phyloP scores from a whole-genome alignment of 2,888 invertebrate species.

The Tetranychus truncatus region DNA sequence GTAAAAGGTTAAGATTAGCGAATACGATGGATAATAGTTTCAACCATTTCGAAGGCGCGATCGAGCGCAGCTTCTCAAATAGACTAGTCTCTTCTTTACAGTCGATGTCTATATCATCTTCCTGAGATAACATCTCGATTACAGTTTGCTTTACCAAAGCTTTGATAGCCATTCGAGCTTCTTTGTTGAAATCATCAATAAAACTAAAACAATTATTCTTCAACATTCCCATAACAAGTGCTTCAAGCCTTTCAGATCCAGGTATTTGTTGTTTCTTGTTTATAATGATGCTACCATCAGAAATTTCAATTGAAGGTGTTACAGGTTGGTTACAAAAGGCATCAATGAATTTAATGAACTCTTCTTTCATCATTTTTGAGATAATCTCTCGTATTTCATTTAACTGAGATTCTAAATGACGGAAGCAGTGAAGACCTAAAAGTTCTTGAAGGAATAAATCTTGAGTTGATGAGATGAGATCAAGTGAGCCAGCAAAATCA shows the following conservation, averaged over 20 bases:
- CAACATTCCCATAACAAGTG: conserved; percentile 72
- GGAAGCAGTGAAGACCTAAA: conserved; percentile 75
- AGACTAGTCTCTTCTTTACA: conserved; percentile 31
- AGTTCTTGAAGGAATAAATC: conserved; percentile 75
- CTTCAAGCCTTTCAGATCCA: conserved; percentile 56
- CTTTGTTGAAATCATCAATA: conserved; percentile 49
- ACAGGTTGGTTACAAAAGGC: conserved; percentile 72
- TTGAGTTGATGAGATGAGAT: conserved; percentile 87
- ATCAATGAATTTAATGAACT: conserved; percentile 76
- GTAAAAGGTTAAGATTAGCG: conserved; percentile 45
- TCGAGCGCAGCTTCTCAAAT: conserved; percentile 44
- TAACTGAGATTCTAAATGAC: conserved; percentile 82
- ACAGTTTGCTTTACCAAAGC: conserved; percentile 61
- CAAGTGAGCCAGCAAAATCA: conserved; percentile 90
- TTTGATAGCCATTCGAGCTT: conserved; percentile 70
- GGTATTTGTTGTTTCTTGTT: background rate
- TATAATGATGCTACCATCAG: conserved; percentile 12
- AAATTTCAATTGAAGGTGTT: conserved; percentile 30
- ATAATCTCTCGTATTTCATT: conserved; percentile 87
- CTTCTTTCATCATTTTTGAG: conserved; percentile 86
- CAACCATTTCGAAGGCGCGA: conserved; percentile 51
- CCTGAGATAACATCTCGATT: conserved; percentile 33
- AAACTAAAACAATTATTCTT: conserved; percentile 71
- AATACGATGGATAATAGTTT: conserved; percentile 47
- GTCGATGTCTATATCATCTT: conserved; percentile 32